Conservation (phyloP, 2,888 invertebrate genomes). For the Cosmia trapezina region DNA sequence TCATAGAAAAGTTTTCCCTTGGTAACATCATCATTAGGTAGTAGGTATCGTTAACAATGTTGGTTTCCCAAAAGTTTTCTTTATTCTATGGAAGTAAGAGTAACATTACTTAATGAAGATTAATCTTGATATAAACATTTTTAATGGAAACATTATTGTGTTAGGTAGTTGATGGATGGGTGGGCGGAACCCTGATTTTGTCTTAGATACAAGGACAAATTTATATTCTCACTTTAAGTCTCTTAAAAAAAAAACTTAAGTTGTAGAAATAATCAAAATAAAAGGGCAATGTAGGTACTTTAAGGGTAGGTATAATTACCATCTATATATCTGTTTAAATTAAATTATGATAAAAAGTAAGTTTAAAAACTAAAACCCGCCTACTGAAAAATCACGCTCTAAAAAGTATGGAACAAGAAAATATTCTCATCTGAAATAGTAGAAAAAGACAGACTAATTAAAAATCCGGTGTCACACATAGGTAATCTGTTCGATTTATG, state of each 20-base stretch:
- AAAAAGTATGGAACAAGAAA: no score
- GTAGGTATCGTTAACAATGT: background rate
- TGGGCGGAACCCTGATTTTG: background rate
- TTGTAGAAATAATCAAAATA: background rate
- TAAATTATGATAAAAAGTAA: background rate
- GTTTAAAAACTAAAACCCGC: no score
- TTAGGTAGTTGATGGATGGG: constrained; percentile 25
- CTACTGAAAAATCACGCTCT: no score
- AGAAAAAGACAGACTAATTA: no score
- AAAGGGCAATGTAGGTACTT: background rate
- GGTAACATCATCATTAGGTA: constrained; percentile 1
- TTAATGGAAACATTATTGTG: background rate
- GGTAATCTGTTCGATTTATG: no score
- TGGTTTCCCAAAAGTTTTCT: constrained; percentile 5
- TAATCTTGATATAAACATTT: background rate
- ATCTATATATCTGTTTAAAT: background rate
- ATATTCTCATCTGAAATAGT: no score
- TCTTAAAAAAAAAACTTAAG: background rate
- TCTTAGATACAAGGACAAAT: background rate
- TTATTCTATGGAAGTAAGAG: background rate
- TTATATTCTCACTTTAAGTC: background rate
- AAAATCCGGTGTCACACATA: no score
- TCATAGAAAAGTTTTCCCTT: background rate
- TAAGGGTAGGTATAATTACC: no score
- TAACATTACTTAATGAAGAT: constrained; percentile 38